Evolutionary conservation across 1,140 invertebrate species (phyloP), one percentile per base, ranked within the genome.

Genomic region (Metopolophium dirhodum): DNA sequence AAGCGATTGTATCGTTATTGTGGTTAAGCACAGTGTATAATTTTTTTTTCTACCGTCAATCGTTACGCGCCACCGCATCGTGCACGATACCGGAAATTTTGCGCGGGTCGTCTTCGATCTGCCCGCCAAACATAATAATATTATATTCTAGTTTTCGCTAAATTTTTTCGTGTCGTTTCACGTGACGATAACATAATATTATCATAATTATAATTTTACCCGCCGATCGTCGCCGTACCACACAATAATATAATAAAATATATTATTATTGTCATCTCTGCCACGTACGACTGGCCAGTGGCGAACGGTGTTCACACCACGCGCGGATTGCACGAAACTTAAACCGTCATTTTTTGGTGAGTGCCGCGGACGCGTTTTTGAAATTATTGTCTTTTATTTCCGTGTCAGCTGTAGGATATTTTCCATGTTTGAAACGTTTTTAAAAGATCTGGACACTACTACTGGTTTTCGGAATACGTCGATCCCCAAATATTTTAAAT

Each of bases 401-500:
- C 3, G 2, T 30, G 26, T 61, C 9, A 4, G 26, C 7, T 30
- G 30, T 30, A 8, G 8, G 26, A 30, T 30, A 30, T 68, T n/a
- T 68, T n/a, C 11, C 30, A 0, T 18, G 18, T 68, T 68, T 14
- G 14, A 68, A 14, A 68, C 61, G 30, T 68, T n/a, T n/a, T 18
- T 68, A 14, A 68, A 68, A 68, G 30, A n/a, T 68, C 14, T 18
- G 4, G 11, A 68, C 30, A 18, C 30, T 68, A 18, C n/a, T n/a
- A n/a, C 4, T 68, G 61, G 30, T 68, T 68, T 68, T 68, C 30
- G 4, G 14, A n/a, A 68, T 6, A 4, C 11, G 1, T 0, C 61
- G 22, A 6, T 7, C n/a, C 30, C 1, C 0, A 1, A n/a, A 2
- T 18, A n/a, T n/a, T 18, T 68, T 4, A n/a, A 61, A n/a, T n/a